Evolutionary conservation across 2,797 vertebrate genomes (phyloP), one percentile per base, ranked within the genome.

Genomic region (Leucoraja ocellata): DNA sequence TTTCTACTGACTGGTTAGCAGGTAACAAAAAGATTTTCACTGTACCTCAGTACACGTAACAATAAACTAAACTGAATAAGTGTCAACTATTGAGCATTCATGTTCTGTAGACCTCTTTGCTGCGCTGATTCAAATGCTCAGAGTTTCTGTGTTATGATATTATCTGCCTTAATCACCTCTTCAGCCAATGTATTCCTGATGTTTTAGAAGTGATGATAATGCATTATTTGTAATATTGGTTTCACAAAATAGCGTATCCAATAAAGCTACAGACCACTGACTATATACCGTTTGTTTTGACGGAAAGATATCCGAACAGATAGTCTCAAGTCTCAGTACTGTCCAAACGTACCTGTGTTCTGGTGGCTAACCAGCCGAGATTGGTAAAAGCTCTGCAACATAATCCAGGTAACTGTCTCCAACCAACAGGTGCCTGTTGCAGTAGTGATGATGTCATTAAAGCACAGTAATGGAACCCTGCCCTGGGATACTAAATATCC

Each of bases 301-400:
- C 0, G 8, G 28, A 88, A 28, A 16, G 78, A 14, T 39, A 39
- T 79, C 4, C 14, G 18, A 79, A 79, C 9, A 5, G 32, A 65
- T 8, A n/a, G 63, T 63, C 61, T 65, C n/a, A 7, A 88, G 61
- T 14, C 4, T 16, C 6, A 18, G 28, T 54, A 36, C 18, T 36
- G 28, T 18, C 18, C 58, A 58, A 54, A 25, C 93, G 93, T 86
- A 99, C 99, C 98, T 95, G 98, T 98, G 94, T 97, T 98, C 95
- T 97, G 93, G 78, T 97, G 96, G 92, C 95, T 95, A 9, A 96
- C 95, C 65, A 98, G 96, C 21, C 97, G 97, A 71, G 97, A 96
- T 93, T 99, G 98, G 95, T 99, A 98, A 10, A 99, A 97, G 21
- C 96, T 94, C 93, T 98, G 97, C 93, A 98, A 95, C 14, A 98